Conservation (phyloP, 2,113 vertebrate species). For the Gulo gulo region DNA sequence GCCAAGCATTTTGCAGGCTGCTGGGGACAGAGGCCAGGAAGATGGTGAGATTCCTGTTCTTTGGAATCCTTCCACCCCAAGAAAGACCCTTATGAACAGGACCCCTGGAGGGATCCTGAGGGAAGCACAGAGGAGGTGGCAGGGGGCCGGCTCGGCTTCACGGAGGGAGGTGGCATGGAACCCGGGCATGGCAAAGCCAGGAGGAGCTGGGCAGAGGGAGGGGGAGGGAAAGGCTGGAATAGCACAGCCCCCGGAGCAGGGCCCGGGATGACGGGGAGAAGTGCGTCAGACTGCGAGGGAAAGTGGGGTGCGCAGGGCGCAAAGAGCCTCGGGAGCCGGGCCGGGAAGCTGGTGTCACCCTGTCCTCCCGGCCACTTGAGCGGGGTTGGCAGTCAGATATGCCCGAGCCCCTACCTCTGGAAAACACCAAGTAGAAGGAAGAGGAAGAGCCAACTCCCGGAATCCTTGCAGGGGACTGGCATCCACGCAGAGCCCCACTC, state of each 20-base stretch:
- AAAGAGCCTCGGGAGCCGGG: neutral
- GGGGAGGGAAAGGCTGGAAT: fast-evolving
- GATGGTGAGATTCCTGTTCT: fast-evolving
- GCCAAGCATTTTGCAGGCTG: neutral
- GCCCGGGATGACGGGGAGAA: too few species aligned
- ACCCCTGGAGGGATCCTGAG: fast-evolving
- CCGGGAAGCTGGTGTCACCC: neutral
- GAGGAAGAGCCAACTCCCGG: neutral
- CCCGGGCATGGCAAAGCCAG: neutral
- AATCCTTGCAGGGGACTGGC: neutral
- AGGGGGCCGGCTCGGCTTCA: neutral
- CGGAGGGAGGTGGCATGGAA: fast-evolving
- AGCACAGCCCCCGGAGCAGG: neutral
- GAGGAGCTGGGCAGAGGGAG: neutral
- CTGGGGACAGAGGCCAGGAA: neutral
- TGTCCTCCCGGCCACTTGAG: neutral
- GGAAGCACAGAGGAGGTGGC: neutral
- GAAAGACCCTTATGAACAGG: neutral
- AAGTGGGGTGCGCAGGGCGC: neutral
- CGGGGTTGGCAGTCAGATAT: neutral
- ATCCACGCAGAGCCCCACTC: neutral
- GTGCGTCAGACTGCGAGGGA: neutral
- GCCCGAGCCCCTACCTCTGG: neutral
- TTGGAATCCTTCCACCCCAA: neutral
- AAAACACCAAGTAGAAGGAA: neutral